A percentile compares a stretch with the other conserved stretches of the same genome.
These are phyloP conservation scores for Naso thynnoides DNA, from an alignment of 2,797 vertebrate genomes.

Conservation along the genomic window DNA sequence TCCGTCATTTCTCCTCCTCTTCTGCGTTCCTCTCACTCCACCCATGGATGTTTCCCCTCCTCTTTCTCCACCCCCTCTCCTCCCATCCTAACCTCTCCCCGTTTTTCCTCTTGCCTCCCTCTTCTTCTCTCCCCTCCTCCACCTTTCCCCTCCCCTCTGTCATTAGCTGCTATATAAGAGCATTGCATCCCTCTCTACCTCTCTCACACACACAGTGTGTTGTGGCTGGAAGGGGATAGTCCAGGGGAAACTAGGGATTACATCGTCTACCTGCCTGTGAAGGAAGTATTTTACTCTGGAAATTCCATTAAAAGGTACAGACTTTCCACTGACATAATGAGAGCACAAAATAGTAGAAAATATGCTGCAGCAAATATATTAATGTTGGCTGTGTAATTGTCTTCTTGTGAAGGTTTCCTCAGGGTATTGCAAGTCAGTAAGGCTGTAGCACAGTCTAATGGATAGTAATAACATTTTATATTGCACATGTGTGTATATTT, in stretches of 20 bases:
- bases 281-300: slow-evolving; percentile 66
- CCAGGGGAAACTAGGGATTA: slow-evolving; percentile 67
- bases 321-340: slow-evolving; percentile 28
- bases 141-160: slow-evolving; percentile 77
- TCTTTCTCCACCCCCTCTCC: slow-evolving; percentile 64
- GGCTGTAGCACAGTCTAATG: slow-evolving; percentile 1
- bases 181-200: slow-evolving; percentile 68
- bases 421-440: slow-evolving; percentile 5
- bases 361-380: slow-evolving; percentile 17
- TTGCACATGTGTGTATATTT: slow-evolving; percentile 13
- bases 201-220: slow-evolving; percentile 72
- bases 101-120: slow-evolving; percentile 51
- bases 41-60: slow-evolving; percentile 63
- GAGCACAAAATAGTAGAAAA: slow-evolving; percentile 26
- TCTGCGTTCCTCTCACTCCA: slow-evolving; percentile 50
- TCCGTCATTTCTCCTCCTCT: slow-evolving; percentile 61
- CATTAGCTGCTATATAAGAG: slow-evolving; percentile 80
- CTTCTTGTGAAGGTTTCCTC: slow-evolving; percentile 12
- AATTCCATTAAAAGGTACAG: slow-evolving; percentile 72
- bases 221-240: slow-evolving; percentile 68
- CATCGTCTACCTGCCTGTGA: slow-evolving; percentile 63
- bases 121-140: slow-evolving; percentile 70
- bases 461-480: background rate
- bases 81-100: slow-evolving; percentile 55
- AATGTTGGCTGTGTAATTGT: slow-evolving; percentile 24